Evolutionary conservation across 1,140 invertebrate genomes (phyloP).

Genomic region (Pantala flavescens): DNA sequence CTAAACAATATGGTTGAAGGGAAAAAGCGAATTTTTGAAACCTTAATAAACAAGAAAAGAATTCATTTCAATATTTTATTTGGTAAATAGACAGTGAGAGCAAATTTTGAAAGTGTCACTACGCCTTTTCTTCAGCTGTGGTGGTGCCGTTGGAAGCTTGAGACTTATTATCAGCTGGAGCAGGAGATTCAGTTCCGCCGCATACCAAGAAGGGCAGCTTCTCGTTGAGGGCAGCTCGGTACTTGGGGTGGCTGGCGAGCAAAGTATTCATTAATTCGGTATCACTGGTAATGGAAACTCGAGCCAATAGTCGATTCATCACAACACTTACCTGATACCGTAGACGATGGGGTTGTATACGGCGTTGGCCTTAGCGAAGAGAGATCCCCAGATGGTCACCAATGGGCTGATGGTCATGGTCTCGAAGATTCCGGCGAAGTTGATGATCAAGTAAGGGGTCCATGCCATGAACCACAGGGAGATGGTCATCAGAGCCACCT

Average conservation of each 20-base stretch:
- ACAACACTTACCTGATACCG: slow-evolving; percentile 42
- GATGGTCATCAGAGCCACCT: slow-evolving; percentile 63
- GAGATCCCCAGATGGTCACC: slow-evolving; percentile 53
- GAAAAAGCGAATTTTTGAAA: too few species aligned
- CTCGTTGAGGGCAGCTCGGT: slow-evolving; percentile 49
- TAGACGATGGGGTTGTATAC: slow-evolving; percentile 60
- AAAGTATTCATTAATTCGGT: slow-evolving; percentile 19
- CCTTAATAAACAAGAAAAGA: too few species aligned
- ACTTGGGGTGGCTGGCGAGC: slow-evolving; percentile 49
- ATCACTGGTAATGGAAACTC: not conserved
- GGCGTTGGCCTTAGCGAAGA: slow-evolving; percentile 55
- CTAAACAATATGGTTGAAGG: too few species aligned
- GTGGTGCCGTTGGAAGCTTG: slow-evolving; percentile 11
- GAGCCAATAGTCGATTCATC: too few species aligned
- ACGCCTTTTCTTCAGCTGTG: slow-evolving; percentile 12
- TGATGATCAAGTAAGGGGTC: slow-evolving; percentile 63
- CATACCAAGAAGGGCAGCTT: slow-evolving; percentile 59
- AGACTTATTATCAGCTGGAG: slow-evolving; percentile 31
- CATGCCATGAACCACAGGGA: slow-evolving; percentile 65
- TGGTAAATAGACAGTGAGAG: too few species aligned
- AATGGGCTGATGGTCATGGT: slow-evolving; percentile 48
- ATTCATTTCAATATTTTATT: too few species aligned
- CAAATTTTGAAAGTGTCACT: not conserved
- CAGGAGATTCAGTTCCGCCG: slow-evolving; percentile 29
- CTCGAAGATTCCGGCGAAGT: slow-evolving; percentile 56